Percentiles rank a stretch among this genome's conserved stretches.
Evolutionary conservation across 2,888 invertebrate species (phyloP).

Genomic region (Mantis religiosa): DNA sequence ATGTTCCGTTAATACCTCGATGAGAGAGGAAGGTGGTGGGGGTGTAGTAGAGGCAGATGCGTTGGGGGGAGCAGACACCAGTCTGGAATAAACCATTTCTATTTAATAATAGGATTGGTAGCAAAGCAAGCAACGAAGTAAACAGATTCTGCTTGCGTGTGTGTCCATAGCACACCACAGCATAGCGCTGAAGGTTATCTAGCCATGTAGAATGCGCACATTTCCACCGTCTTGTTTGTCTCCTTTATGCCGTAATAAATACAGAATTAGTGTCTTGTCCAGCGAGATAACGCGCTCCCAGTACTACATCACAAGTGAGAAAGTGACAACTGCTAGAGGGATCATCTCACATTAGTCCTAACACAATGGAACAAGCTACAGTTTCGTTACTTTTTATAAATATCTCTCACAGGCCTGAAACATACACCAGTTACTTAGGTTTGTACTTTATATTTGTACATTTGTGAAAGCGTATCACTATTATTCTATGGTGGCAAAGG

Average conservation of each 20-base stretch:
- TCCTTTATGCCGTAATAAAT: background rate
- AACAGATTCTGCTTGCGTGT: background rate
- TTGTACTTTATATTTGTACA: too few relatives aligned
- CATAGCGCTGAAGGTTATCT: background rate
- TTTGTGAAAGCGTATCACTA: too few relatives aligned
- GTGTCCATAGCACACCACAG: background rate
- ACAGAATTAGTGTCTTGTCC: background rate
- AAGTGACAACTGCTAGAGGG: background rate
- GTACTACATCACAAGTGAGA: background rate
- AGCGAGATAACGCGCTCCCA: background rate
- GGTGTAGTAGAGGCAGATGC: background rate
- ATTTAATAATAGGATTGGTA: constrained; percentile 34
- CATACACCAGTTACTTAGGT: too few relatives aligned
- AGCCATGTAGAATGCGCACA: background rate
- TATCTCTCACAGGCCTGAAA: too few relatives aligned
- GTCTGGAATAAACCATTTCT: constrained; percentile 29
- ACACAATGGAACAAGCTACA: background rate
- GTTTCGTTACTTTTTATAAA: background rate
- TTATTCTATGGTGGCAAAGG: too few relatives aligned
- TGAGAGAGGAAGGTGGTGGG: constrained; percentile 8
- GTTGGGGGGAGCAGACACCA: background rate
- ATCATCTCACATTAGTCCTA: background rate
- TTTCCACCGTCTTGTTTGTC: background rate
- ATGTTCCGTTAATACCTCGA: constrained; percentile 30
- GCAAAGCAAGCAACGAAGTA: constrained; percentile 21